Evolutionary conservation across 2,113 vertebrate species (phyloP), one percentile per base, ranked within the genome.

Genomic region (Ophthalmolycus amberensis): DNA sequence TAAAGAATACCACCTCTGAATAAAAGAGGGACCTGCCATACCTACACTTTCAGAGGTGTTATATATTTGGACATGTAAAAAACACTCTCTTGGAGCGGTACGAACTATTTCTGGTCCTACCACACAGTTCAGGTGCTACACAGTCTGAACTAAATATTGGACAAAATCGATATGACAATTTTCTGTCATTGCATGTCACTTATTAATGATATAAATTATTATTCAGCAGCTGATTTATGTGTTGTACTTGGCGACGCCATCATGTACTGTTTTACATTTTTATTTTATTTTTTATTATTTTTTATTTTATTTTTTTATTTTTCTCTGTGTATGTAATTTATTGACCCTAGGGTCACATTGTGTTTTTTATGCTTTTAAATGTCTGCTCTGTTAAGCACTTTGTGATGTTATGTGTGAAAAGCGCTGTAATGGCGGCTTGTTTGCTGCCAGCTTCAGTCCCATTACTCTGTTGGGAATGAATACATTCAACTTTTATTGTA

Each of bases 21-120:
- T 83, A 63, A 74, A 79, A 77, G 64, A 42, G 54, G 37, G 74
- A 71, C 22, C 64, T 63, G 80, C 54, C 72, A 75, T 65, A 59
- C 79, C 38, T 75, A 52, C 20, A 79, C 70, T 72, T 34, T 80
- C 64, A 9, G 29, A 82, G 70, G 77, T 59, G 66, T 71, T 85
- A 74, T 37, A 38, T 68, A 78, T 83, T 58, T 78, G 58, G 70
- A 71, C 69, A 71, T 70, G 16, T 27, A 60, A 85, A 86, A 72
- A 37, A 74, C 63, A 66, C 71, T 71, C 44, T 70, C 32, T n/a
- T 22, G 50, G 48, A 9, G 54, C 18, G 67, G 8, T 38, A 46
- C 22, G 11, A 77, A 68, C 20, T 52, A 66, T n/a, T 79, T 66
- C 10, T 38, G 42, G 25, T 59, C 14, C 29, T 16, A 7, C 9